Conservation (phyloP, 2,113 vertebrate species). For the Apeltes quadracus region DNA sequence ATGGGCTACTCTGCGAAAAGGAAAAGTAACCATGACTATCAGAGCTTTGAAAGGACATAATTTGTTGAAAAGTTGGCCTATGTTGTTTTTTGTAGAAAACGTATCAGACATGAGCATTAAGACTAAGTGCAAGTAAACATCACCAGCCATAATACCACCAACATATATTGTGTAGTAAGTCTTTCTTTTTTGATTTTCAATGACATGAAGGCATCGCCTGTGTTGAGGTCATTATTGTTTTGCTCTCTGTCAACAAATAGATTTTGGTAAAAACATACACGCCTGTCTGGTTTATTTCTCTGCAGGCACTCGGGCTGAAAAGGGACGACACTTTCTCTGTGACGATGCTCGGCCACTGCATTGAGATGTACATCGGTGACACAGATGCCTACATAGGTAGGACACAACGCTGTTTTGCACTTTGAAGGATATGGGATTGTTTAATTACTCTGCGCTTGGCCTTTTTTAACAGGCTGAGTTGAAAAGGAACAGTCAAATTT, state of each 20-base stretch:
- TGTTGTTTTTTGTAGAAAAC: neutral
- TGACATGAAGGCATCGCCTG: neutral
- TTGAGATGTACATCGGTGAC: slow-evolving; percentile 99
- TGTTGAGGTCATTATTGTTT: neutral
- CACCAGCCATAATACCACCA: neutral
- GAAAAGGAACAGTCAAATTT: neutral
- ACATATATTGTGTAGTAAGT: neutral
- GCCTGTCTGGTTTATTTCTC: neutral
- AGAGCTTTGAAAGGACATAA: neutral
- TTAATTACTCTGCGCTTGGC: neutral
- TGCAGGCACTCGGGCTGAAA: slow-evolving; percentile 95
- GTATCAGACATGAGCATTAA: too few species aligned
- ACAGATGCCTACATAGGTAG: slow-evolving; percentile 97
- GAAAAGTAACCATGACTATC: neutral
- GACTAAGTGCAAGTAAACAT: neutral
- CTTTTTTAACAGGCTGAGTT: neutral
- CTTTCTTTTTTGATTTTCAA: neutral
- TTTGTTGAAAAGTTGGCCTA: neutral
- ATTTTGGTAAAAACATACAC: neutral
- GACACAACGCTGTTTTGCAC: slow-evolving; percentile 2
- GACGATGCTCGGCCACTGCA: slow-evolving; percentile 98
- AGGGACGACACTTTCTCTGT: slow-evolving; percentile 98
- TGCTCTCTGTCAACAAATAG: neutral
- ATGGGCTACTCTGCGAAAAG: neutral
- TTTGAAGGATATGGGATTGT: too few species aligned